These are phyloP conservation scores for Lepidonotus clava DNA, from an alignment of 2,888 invertebrate genomes.

Conservation along the genomic window DNA sequence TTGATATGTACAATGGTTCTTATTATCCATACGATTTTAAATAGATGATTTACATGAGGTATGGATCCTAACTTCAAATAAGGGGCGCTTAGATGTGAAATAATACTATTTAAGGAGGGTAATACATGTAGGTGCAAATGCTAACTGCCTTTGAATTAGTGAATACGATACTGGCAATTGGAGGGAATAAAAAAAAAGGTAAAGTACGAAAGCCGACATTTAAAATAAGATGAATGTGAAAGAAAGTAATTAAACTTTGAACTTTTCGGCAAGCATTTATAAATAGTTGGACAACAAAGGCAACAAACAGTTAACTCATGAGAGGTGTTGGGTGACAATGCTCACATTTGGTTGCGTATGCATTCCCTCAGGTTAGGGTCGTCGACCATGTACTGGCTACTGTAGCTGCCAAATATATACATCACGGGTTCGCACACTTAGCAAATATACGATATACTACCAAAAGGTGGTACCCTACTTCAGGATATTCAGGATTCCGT, in stretches of 20 bases:
- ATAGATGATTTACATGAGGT: no score
- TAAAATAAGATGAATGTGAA: neutral
- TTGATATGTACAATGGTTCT: no score
- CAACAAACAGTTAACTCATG: neutral
- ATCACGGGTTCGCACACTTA: neutral
- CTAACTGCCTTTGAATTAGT: neutral
- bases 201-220: neutral
- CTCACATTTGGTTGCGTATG: constrained; percentile 53
- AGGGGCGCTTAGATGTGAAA: no score
- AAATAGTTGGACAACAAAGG: neutral
- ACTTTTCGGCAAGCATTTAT: neutral
- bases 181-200: neutral
- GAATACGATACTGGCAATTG: neutral
- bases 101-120: no score
- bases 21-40: no score
- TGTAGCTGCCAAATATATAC: constrained; percentile 21
- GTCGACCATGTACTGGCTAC: constrained; percentile 42
- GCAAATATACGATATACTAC: no score
- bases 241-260: neutral
- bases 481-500: no score
- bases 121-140: neutral
- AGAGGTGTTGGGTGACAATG: neutral
- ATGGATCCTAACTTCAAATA: no score
- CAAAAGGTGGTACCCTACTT: no score
- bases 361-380: constrained; percentile 29